Evolutionary conservation across 64 coral and sea anemone genomes (phyloP).

Genomic region (Exaiptasia diaphana): DNA sequence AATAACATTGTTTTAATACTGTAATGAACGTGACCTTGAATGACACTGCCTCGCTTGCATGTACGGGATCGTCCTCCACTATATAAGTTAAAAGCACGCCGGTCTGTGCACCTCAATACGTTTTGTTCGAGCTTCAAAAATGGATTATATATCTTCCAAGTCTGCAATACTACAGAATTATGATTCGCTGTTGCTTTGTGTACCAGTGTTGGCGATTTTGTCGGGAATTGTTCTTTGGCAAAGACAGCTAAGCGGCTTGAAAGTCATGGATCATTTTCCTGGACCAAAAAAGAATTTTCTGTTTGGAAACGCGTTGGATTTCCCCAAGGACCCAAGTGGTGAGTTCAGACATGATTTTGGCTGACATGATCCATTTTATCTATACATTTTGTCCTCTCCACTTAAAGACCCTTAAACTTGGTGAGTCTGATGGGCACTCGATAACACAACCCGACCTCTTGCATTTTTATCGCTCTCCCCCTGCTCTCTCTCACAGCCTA

Average conservation of each 20-base stretch:
- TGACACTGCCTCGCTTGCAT: too few species aligned
- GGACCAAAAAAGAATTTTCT: slow-evolving; percentile 8
- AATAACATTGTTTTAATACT: too few species aligned
- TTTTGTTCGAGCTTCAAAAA: too few species aligned
- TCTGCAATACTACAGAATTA: too few species aligned
- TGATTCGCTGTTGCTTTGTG: neutral
- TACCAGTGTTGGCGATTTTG: neutral
- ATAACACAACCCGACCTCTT: neutral
- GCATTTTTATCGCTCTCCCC: neutral
- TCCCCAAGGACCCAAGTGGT: slow-evolving; percentile 7
- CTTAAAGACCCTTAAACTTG: too few species aligned
- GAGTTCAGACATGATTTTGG: neutral
- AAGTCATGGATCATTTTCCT: neutral
- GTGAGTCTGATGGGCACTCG: too few species aligned
- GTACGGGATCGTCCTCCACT: too few species aligned
- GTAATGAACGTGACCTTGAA: too few species aligned
- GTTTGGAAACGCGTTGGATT: slow-evolving; percentile 25
- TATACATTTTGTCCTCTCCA: neutral
- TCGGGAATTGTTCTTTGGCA: neutral
- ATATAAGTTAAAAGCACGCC: too few species aligned
- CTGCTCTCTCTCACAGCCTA: neutral
- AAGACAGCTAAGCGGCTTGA: neutral
- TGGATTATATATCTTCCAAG: too few species aligned
- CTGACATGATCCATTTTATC: neutral
- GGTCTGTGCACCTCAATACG: too few species aligned